These are phyloP conservation scores for Pangasius mekongensis DNA, from an alignment of 2,797 vertebrate genomes.

Conservation along the genomic window DNA sequence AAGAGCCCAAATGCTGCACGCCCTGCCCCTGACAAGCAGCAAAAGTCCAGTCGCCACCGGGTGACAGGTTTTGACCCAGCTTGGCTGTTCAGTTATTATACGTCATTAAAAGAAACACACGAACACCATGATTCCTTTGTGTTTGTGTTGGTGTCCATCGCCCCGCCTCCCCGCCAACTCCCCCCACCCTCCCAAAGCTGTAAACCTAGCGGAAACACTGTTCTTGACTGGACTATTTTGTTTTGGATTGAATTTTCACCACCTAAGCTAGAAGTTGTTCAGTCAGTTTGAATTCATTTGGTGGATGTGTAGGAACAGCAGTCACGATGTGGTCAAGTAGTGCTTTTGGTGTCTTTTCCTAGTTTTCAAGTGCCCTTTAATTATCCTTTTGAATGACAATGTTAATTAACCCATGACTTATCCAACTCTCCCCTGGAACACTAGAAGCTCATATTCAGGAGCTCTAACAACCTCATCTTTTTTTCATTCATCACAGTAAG, in stretches of 20 bases:
- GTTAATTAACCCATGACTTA: constrained; percentile 18
- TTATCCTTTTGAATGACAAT: neutral
- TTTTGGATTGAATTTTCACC: neutral
- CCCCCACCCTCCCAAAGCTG: too few relatives aligned
- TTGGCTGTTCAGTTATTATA: too few relatives aligned
- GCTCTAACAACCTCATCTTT: neutral
- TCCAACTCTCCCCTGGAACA: constrained; percentile 12
- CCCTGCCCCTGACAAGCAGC: too few relatives aligned
- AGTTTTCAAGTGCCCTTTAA: neutral
- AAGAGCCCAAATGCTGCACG: too few relatives aligned
- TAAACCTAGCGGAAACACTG: too few relatives aligned
- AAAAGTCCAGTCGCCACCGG: too few relatives aligned
- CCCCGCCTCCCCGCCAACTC: too few relatives aligned
- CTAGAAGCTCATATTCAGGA: neutral
- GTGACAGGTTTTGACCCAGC: too few relatives aligned
- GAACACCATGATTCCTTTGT: too few relatives aligned
- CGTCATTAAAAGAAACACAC: too few relatives aligned
- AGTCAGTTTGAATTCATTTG: neutral
- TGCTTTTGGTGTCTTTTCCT: neutral
- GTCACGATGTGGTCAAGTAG: neutral
- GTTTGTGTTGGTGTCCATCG: too few relatives aligned
- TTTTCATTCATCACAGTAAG: constrained; percentile 23
- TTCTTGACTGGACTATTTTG: neutral
- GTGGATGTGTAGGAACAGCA: neutral
- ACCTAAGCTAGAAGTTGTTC: neutral